phyloP scores from a whole-genome alignment of 2,888 invertebrate species.

The Leucophenga maculata region DNA sequence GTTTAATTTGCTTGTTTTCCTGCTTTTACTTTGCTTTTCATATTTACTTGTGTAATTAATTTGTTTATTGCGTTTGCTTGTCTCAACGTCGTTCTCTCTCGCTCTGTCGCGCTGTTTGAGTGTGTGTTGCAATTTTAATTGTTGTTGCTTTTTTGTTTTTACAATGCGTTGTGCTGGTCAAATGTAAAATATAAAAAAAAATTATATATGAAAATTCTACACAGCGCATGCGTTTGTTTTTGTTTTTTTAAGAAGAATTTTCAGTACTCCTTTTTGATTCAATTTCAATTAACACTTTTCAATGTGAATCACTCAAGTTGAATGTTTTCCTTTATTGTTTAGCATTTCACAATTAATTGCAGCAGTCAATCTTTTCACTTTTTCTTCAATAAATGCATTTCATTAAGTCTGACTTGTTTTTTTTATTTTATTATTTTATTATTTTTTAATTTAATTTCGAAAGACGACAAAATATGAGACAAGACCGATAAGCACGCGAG shows the following conservation, averaged over 20 bases:
- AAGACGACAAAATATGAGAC: no score
- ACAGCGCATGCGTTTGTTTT: background rate
- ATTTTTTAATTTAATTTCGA: no score
- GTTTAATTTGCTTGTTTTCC: slow-evolving; percentile 2
- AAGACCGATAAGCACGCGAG: no score
- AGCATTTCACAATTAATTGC: background rate
- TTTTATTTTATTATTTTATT: no score
- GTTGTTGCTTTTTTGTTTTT: background rate
- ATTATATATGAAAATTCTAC: no score
- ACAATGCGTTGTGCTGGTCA: background rate
- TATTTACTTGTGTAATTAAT: background rate
- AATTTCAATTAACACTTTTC: background rate
- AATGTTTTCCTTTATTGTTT: no score
- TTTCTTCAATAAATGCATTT: background rate
- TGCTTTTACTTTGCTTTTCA: slow-evolving; percentile 1
- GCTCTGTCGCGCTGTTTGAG: background rate
- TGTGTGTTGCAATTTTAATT: no score
- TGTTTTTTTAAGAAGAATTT: background rate
- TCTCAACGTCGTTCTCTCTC: background rate
- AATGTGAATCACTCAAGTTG: background rate
- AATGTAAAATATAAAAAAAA: background rate
- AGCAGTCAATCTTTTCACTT: background rate
- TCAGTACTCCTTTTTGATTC: background rate
- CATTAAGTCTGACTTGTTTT: no score
- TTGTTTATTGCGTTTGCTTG: background rate